Conservation (phyloP, 1,140 invertebrate genomes). For the Rhagoletis zephyria region DNA sequence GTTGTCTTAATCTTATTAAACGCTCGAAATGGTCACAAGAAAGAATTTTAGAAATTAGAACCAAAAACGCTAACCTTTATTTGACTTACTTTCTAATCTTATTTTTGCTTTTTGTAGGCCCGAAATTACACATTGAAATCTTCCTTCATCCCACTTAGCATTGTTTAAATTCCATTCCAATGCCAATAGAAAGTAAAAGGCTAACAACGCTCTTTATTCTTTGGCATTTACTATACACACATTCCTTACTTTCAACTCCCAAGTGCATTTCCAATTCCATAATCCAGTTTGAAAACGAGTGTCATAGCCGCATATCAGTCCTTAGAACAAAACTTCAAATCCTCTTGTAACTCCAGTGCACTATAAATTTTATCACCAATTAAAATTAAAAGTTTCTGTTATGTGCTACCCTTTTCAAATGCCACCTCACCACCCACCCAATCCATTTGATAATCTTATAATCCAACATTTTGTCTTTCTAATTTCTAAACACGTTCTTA, state of each 20-base stretch:
- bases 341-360: background rate
- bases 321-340: background rate
- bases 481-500: conserved; percentile 26
- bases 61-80: no score
- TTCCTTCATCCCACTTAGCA: no score
- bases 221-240: no score
- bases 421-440: background rate
- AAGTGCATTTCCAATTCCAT: background rate
- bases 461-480: background rate
- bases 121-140: no score
- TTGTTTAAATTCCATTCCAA: no score
- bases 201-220: no score
- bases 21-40: no score
- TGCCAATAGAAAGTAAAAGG: no score
- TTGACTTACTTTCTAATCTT: no score
- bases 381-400: background rate
- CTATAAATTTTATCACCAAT: background rate
- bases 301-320: background rate
- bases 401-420: background rate
- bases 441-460: background rate
- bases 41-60: no score
- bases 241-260: background rate
- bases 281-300: background rate
- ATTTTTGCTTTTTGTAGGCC: no score
- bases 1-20: no score